Percentiles rank a stretch among this genome's conserved stretches.
These are phyloP conservation scores for Tribolium freemani DNA, from an alignment of 2,888 invertebrate genomes.

Conservation along the genomic window DNA sequence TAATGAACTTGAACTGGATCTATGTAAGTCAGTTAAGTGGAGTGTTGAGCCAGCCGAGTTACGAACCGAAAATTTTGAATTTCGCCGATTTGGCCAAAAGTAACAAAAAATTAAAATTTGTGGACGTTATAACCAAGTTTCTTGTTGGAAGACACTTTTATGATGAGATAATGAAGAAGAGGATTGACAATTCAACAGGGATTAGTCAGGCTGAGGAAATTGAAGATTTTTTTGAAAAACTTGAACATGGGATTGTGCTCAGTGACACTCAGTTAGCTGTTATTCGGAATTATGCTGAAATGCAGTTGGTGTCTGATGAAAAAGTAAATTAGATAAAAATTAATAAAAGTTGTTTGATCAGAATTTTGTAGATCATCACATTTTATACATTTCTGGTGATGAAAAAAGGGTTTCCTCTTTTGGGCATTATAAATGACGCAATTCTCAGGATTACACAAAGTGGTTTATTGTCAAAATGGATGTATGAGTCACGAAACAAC, in stretches of 20 bases:
- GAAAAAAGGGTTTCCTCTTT: constrained; percentile 15
- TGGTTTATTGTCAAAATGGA: constrained; percentile 4
- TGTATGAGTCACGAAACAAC: background rate
- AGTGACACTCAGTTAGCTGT: background rate
- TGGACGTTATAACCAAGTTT: background rate
- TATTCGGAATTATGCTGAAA: constrained; percentile 17
- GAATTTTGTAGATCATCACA: background rate
- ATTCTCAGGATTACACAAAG: background rate
- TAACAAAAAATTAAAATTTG: background rate
- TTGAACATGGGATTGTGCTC: constrained; percentile 9
- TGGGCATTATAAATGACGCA: background rate
- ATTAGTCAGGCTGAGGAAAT: background rate
- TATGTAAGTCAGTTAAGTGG: constrained; percentile 11
- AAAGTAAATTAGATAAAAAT: background rate
- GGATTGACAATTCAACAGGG: background rate
- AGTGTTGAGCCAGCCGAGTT: constrained; percentile 1
- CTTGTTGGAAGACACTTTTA: background rate
- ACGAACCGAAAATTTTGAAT: constrained; percentile 12
- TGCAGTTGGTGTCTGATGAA: background rate
- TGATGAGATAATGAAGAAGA: background rate
- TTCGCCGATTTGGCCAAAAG: background rate
- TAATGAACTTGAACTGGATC: constrained; percentile 2
- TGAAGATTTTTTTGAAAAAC: background rate
- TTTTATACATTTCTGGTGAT: background rate
- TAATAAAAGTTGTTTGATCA: background rate